Evolutionary conservation across 2,113 vertebrate genomes (phyloP).

Genomic region (Onychostoma macrolepis): DNA sequence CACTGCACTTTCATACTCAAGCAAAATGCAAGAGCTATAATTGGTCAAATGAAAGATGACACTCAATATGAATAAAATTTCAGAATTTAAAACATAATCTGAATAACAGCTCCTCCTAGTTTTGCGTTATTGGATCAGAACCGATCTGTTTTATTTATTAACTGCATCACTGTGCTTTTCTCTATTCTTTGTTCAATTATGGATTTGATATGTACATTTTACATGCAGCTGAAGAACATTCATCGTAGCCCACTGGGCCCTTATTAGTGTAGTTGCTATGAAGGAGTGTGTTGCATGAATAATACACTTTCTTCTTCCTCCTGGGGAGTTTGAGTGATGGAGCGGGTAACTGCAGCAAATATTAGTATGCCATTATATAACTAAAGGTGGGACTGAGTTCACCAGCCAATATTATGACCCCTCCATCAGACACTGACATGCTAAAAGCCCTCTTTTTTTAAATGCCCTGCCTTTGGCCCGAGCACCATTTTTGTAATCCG

Average conservation of each 20-base stretch:
- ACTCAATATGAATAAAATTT: neutral
- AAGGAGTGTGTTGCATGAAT: constrained; percentile 38
- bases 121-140: constrained; percentile 33
- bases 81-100: constrained; percentile 40
- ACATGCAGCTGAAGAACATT: constrained; percentile 31
- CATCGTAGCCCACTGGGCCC: constrained; percentile 23
- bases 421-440: constrained; percentile 41
- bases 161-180: constrained; percentile 12
- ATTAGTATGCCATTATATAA: constrained; percentile 41
- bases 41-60: neutral
- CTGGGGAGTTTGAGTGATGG: constrained; percentile 28
- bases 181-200: constrained; percentile 41
- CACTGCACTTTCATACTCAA: neutral
- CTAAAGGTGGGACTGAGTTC: constrained; percentile 22
- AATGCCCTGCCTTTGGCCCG: neutral
- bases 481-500: neutral
- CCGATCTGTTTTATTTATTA: constrained; percentile 12
- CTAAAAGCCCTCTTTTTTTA: constrained; percentile 39
- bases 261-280: constrained; percentile 44
- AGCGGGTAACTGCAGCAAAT: constrained; percentile 22
- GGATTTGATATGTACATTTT: constrained; percentile 41
- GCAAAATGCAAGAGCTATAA: neutral
- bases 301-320: constrained; percentile 17
- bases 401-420: constrained; percentile 9
- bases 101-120: neutral